These are phyloP conservation scores for Yoshiicerus persimilis DNA, from an alignment of 1,140 invertebrate species.

Conservation along the genomic window DNA sequence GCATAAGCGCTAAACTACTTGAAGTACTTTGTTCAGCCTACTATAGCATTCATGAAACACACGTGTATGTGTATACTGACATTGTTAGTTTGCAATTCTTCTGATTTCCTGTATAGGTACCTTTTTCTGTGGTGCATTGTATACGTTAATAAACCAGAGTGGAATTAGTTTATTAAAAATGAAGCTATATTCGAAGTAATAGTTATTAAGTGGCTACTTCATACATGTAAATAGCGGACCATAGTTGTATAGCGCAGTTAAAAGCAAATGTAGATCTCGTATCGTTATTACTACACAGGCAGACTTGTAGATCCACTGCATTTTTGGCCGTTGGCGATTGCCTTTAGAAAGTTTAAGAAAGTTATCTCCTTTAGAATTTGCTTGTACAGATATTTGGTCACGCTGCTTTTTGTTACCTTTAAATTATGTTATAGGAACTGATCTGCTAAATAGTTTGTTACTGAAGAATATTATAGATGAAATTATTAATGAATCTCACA, in stretches of 20 bases:
- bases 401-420: neutral
- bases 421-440: neutral
- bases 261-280: neutral
- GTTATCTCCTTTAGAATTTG: neutral
- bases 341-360: constrained; percentile 28
- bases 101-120: neutral
- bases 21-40: too few relatives aligned
- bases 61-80: too few relatives aligned
- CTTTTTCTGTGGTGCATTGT: neutral
- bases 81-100: too few relatives aligned
- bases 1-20: too few relatives aligned
- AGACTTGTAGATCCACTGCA: neutral
- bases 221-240: too few relatives aligned
- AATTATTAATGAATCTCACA: neutral
- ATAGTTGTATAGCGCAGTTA: neutral
- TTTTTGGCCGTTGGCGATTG: constrained; percentile 8
- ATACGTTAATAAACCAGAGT: neutral
- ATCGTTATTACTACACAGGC: neutral
- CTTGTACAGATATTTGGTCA: neutral
- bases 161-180: neutral
- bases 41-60: too few relatives aligned
- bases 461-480: neutral
- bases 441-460: neutral
- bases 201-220: neutral
- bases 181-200: neutral